phyloP scores from a whole-genome alignment of 2,113 vertebrate species.

The Rallus limicola region DNA sequence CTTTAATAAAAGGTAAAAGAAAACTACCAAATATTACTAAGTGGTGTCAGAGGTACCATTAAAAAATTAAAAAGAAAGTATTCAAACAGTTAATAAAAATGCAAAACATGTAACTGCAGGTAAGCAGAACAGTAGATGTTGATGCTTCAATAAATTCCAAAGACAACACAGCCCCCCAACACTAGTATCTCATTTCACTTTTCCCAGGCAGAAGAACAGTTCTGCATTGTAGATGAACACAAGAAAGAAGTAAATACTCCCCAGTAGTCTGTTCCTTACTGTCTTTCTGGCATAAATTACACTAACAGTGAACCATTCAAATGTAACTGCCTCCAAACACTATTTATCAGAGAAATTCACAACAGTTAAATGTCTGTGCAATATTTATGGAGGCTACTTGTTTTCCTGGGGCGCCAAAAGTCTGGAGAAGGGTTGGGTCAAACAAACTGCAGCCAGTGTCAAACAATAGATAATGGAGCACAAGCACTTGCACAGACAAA shows the following conservation, averaged over 20 bases:
- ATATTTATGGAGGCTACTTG: conserved; percentile 58
- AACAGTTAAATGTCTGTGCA: conserved; percentile 25
- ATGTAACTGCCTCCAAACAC: conserved; percentile 3
- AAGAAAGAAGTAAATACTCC: not conserved
- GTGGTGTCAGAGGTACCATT: not conserved
- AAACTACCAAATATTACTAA: not conserved
- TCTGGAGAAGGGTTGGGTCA: conserved; percentile 42
- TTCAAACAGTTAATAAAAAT: not conserved
- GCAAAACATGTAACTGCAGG: not conserved
- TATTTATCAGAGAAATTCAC: conserved; percentile 43
- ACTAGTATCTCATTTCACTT: not conserved
- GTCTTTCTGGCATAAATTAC: conserved; percentile 16
- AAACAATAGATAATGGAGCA: conserved; percentile 26
- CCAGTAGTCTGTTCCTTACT: not conserved
- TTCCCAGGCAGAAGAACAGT: not conserved
- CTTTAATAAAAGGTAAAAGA: not conserved
- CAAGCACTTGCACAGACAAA: not conserved
- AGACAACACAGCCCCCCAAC: not conserved
- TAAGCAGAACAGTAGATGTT: not conserved
- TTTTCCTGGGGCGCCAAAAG: conserved; percentile 35
- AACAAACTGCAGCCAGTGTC: conserved; percentile 1
- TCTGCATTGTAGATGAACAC: not conserved
- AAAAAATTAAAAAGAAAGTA: not conserved
- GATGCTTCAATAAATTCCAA: not conserved
- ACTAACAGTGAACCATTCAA: conserved; percentile 5